Evolutionary conservation across 2,113 vertebrate species (phyloP), one percentile per base, ranked within the genome.

Genomic region (Oplegnathus fasciatus): DNA sequence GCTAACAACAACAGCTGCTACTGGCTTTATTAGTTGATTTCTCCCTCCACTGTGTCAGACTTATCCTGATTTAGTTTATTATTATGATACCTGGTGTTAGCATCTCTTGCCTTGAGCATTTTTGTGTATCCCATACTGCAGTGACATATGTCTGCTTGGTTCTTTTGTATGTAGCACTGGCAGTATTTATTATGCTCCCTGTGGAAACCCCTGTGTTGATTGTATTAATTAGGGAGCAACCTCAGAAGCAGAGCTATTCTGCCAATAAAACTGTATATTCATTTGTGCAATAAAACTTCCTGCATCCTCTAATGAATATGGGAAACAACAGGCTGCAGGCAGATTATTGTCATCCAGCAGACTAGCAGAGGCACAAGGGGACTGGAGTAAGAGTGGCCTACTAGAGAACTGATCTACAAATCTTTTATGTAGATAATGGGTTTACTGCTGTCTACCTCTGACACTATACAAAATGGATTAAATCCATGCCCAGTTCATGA

Each of bases 191-290:
- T 79, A n/a, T 69, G 9, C 42, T 40, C 55, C 50, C 58, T n/a
- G 69, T 26, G 17, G 54, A 83, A 75, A 64, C 64, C 64, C 42
- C 18, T 32, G 40, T 61, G 68, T 50, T 78, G 50, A 84, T 73
- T 58, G 46, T 42, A 77, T 50, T 78, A 64, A 86, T 86, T 69
- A 74, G 57, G 4, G n/a, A 80, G 55, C 61, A 72, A 48, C 57
- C 69, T 70, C 28, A 61, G 69, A 60, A 89, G 58, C 75, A 67
- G 37, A 80, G 57, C 71, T 57, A 62, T 85, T 86, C 37, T 80
- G 52, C 66, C 67, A 89, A 62, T 80, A 42, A 30, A 67, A 50
- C 40, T 68, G n/a, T 55, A 37, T 50, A 67, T 20, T 48, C 37
- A 67, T 60, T 80, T 76, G 57, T 67, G 64, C 30, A 46, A 32